Percentiles rank a stretch among this genome's conserved stretches.
Evolutionary conservation across 2,888 invertebrate species (phyloP).

Genomic region (Lymantria monacha): DNA sequence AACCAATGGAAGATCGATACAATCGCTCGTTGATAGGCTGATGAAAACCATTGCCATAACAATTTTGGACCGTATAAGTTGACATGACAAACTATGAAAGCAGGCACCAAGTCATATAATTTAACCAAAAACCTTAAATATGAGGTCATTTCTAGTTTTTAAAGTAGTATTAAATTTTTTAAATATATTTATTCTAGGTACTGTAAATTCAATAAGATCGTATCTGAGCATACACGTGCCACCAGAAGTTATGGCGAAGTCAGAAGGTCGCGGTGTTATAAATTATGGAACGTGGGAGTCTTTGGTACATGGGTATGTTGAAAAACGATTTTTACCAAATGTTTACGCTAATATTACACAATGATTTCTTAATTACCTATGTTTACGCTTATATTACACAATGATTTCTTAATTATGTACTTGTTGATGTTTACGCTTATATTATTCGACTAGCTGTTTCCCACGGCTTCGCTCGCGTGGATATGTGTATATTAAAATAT

Average conservation of each 20-base stretch:
- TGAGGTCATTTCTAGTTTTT: background rate
- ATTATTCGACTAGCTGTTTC: no score
- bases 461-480: no score
- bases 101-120: no score
- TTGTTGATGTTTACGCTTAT: no score
- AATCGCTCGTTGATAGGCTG: no score
- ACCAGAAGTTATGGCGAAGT: slow-evolving; percentile 40
- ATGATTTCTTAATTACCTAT: background rate
- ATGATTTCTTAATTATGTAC: background rate
- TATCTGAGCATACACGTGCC: slow-evolving; percentile 75
- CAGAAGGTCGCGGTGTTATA: slow-evolving; percentile 61
- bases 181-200: slow-evolving; percentile 63
- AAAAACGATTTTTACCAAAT: no score
- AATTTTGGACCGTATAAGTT: no score
- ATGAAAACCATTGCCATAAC: no score
- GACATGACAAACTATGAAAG: no score
- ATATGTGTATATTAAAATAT: no score
- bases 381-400: background rate
- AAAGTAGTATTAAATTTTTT: background rate
- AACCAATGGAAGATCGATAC: no score
- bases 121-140: background rate
- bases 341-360: background rate
- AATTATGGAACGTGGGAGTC: slow-evolving; percentile 96
- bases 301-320: slow-evolving; percentile 85
- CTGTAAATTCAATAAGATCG: slow-evolving; percentile 89